phyloP scores from a whole-genome alignment of 2,113 vertebrate genomes.

The human region GRCh38 chr7:56975001-56975500 shows the following conservation, averaged over 20 bases:
- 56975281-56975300: neutral
- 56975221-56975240: neutral
- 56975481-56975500: neutral
- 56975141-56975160: neutral
- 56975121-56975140: neutral
- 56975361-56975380: too few species aligned
- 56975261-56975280: neutral
- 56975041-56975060: neutral
- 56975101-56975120: neutral
- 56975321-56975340: too few species aligned
- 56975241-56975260: neutral
- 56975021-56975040: neutral
- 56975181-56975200: neutral
- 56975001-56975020: neutral
- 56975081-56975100: neutral
- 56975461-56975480: fast-evolving
- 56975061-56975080: neutral
- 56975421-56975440: neutral
- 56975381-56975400: neutral
- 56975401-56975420: neutral
- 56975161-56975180: neutral
- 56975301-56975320: too few species aligned
- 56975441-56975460: neutral
- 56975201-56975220: neutral
- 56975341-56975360: too few species aligned